phyloP scores from a whole-genome alignment of 2,113 vertebrate genomes.

The Gopherus evgoodei region DNA sequence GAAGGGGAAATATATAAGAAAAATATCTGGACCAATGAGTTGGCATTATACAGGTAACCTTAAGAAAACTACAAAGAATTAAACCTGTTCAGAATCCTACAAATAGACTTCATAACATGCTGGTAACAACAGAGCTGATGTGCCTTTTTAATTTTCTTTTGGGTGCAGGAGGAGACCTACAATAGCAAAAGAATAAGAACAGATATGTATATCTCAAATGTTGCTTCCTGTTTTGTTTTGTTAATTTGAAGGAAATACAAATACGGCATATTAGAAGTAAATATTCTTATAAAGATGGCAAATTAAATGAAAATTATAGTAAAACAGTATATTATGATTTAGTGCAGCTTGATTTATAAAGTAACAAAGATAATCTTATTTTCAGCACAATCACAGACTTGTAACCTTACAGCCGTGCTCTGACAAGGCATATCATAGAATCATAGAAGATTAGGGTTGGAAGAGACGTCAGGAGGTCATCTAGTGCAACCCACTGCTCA shows the following conservation, averaged over 20 bases:
- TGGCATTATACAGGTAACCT: constrained; percentile 27
- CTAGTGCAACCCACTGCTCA: no score
- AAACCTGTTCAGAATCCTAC: not conserved
- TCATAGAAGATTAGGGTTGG: no score
- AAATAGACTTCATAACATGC: not conserved
- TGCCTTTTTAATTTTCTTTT: not conserved
- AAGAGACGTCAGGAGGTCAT: no score
- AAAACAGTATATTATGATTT: not conserved
- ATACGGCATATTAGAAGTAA: not conserved
- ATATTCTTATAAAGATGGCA: not conserved
- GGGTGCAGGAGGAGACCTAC: not conserved
- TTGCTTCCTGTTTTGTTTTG: not conserved
- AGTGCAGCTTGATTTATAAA: not conserved
- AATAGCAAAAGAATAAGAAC: not conserved
- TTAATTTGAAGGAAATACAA: not conserved
- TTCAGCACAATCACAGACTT: not conserved
- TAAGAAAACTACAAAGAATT: not conserved
- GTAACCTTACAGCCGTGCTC: not conserved
- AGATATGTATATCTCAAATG: not conserved
- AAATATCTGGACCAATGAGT: constrained; percentile 34
- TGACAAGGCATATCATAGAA: not conserved
- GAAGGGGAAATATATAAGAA: constrained; percentile 38
- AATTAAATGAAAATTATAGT: not conserved
- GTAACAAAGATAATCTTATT: not conserved
- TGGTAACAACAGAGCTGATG: rapidly evolving